Conservation (phyloP, 2,797 vertebrate species). For the Moxostoma hubbsi region DNA sequence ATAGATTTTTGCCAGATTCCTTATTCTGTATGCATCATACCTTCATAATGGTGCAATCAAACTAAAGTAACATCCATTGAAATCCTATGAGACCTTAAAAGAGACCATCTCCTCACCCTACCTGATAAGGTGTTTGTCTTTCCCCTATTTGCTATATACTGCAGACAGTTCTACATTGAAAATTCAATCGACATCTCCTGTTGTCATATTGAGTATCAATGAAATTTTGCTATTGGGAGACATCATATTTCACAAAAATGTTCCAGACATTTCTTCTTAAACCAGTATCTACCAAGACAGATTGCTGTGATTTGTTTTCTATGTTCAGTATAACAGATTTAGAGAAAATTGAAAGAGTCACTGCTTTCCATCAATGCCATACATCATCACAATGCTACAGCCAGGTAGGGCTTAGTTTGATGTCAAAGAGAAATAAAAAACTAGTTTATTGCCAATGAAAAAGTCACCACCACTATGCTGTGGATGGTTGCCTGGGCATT, state of each 20-base stretch:
- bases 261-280: background rate
- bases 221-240: conserved; percentile 30
- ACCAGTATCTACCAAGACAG: conserved; percentile 7
- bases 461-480: too few species aligned
- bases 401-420: background rate
- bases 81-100: too few species aligned
- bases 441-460: background rate
- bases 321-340: background rate
- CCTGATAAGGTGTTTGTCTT: too few species aligned
- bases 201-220: conserved; percentile 29
- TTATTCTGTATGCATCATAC: too few species aligned
- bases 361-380: background rate
- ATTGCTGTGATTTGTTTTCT: conserved; percentile 24
- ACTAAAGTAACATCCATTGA: too few species aligned
- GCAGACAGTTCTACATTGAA: background rate
- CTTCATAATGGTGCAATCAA: too few species aligned
- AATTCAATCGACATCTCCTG: conserved; percentile 31
- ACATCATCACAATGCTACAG: conserved; percentile 2
- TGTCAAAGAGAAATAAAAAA: background rate
- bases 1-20: too few species aligned
- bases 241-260: conserved; percentile 21
- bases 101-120: too few species aligned
- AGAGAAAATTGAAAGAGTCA: too few species aligned
- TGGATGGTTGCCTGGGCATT: too few species aligned
- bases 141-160: too few species aligned